phyloP scores from a whole-genome alignment of 2,113 vertebrate genomes.

The Lamprotornis superbus region DNA sequence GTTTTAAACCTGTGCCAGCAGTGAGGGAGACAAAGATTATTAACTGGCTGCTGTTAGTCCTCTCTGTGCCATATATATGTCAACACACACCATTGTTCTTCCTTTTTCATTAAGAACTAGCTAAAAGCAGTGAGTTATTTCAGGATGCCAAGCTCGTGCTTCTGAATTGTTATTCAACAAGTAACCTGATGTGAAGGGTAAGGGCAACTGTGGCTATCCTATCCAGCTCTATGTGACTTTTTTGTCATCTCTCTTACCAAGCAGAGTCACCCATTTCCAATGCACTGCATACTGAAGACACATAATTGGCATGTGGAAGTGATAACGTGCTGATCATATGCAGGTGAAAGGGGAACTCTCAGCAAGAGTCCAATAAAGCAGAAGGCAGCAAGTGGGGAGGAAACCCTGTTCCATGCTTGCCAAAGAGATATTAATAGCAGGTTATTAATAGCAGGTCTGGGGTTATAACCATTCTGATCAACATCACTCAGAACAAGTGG shows the following conservation, averaged over 20 bases:
- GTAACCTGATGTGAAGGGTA: neutral
- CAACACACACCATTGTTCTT: neutral
- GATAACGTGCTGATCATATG: neutral
- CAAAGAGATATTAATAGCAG: neutral
- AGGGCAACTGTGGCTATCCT: neutral
- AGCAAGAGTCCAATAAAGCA: neutral
- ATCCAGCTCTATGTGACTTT: neutral
- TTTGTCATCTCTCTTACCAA: neutral
- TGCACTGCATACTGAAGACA: neutral
- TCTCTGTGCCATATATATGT: conserved; percentile 39
- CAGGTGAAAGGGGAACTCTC: neutral
- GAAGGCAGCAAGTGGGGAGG: neutral
- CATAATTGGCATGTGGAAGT: neutral
- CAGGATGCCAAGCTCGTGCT: neutral
- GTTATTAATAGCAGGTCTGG: neutral
- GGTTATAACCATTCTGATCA: neutral
- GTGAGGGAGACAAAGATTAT: conserved; percentile 29
- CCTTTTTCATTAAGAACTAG: conserved; percentile 48
- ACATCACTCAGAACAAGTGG: neutral
- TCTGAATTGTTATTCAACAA: conserved; percentile 25
- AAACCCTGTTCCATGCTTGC: neutral
- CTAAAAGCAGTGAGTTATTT: conserved; percentile 27
- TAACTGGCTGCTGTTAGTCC: conserved; percentile 36
- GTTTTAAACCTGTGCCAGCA: conserved; percentile 52
- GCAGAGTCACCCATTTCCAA: neutral